Conservation (phyloP, 2,113 vertebrate species). For the Lamprologus speciosus region DNA sequence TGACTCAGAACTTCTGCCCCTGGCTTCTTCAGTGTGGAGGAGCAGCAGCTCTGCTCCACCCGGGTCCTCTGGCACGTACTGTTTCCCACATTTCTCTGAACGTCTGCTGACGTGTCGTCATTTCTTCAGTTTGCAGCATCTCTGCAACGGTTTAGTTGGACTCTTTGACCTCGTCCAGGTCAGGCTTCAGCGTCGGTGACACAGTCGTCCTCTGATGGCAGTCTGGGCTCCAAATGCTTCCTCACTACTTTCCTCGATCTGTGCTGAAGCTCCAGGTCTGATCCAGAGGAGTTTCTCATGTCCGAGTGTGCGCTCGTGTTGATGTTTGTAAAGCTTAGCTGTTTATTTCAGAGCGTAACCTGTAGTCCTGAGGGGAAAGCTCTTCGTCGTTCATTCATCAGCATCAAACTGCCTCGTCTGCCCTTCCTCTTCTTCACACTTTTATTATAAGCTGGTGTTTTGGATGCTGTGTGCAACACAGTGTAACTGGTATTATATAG, state of each 20-base stretch:
- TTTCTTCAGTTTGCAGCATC: neutral
- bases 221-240: neutral
- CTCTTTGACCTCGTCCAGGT: neutral
- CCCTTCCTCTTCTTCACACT: neutral
- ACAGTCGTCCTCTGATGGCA: neutral
- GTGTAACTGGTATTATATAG: neutral
- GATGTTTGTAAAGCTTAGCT: neutral
- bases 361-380: neutral
- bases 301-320: neutral
- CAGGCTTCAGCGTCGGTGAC: fast-evolving
- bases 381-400: neutral
- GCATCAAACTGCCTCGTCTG: neutral
- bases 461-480: neutral
- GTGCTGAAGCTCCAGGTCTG: neutral
- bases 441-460: neutral
- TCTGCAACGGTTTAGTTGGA: fast-evolving
- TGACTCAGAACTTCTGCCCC: neutral
- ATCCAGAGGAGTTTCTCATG: neutral
- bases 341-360: neutral
- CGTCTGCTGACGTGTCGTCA: fast-evolving
- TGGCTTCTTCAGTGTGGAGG: neutral
- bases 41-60: neutral
- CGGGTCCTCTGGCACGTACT: neutral
- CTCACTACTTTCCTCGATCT: neutral
- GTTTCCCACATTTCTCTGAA: neutral